Evolutionary conservation across 30 jellyfish, hydroid and myxozoan species (phyloP).

Genomic region (Mastigias papua): DNA sequence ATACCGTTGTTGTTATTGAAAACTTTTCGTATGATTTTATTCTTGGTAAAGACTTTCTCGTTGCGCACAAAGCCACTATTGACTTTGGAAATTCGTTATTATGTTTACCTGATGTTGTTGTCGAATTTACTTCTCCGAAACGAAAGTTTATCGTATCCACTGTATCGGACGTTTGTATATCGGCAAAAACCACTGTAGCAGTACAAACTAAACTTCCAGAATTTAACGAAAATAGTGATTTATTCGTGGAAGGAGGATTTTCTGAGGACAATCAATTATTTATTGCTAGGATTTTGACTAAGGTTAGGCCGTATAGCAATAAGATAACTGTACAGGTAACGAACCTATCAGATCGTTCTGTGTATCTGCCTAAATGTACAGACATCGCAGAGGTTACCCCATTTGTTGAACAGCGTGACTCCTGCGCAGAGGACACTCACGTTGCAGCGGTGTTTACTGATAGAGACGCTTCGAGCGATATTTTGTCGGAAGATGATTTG

Average conservation of each 20-base stretch:
- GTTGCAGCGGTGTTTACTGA: neutral
- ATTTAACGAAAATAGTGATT: neutral
- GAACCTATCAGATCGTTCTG: slow-evolving; percentile 10
- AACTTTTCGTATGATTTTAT: slow-evolving; percentile 14
- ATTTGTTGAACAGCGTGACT: neutral
- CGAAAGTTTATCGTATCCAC: slow-evolving; percentile 2
- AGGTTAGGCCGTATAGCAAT: slow-evolving; percentile 12
- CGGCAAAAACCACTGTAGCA: slow-evolving; percentile 11
- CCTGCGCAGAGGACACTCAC: neutral
- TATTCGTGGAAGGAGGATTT: slow-evolving; percentile 30
- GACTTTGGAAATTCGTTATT: neutral
- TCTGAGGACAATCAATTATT: slow-evolving; percentile 16
- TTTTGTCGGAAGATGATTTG: slow-evolving; percentile 16
- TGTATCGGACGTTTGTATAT: slow-evolving; percentile 21
- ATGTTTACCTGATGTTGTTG: neutral
- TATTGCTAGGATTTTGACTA: slow-evolving; percentile 30
- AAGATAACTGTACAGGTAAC: slow-evolving; percentile 14
- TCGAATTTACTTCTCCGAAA: neutral
- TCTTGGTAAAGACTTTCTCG: slow-evolving; percentile 38
- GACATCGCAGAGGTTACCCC: slow-evolving; percentile 21
- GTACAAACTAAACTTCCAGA: slow-evolving; percentile 11
- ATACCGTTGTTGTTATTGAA: neutral
- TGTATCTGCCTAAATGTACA: slow-evolving; percentile 17
- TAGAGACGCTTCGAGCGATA: neutral
- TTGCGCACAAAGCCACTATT: neutral